These are phyloP conservation scores for Himalopsyche phryganea DNA, from an alignment of 1,140 invertebrate genomes.

Conservation along the genomic window DNA sequence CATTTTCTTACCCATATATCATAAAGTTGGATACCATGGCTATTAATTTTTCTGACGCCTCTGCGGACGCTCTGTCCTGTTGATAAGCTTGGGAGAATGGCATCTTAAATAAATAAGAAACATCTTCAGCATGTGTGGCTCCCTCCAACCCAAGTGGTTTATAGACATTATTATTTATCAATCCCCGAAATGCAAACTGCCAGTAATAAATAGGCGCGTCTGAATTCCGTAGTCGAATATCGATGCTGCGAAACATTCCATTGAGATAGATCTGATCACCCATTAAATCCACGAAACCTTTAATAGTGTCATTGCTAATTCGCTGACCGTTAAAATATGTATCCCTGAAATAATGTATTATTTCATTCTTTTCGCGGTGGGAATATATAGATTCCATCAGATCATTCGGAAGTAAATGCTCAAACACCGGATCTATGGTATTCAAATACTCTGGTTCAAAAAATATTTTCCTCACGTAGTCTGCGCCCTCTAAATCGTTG, in stretches of 20 bases:
- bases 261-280: slow-evolving; percentile 7
- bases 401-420: background rate
- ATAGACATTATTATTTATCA: slow-evolving; percentile 41
- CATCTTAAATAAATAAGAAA: slow-evolving; percentile 41
- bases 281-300: slow-evolving; percentile 14
- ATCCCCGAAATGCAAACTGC: slow-evolving; percentile 43
- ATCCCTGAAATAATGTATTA: slow-evolving; percentile 9
- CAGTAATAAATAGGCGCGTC: slow-evolving; percentile 40
- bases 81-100: slow-evolving; percentile 27
- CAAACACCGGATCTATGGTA: background rate
- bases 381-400: background rate
- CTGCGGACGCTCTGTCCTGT: slow-evolving; percentile 36
- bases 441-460: background rate
- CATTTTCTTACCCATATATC: slow-evolving; percentile 43
- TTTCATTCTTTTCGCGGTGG: background rate
- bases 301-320: slow-evolving; percentile 24
- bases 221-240: background rate
- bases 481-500: slow-evolving; percentile 26
- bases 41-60: slow-evolving; percentile 42
- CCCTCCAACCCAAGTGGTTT: slow-evolving; percentile 36
- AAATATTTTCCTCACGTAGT: background rate
- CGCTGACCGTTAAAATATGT: slow-evolving; percentile 32
- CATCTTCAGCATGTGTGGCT: slow-evolving; percentile 46
- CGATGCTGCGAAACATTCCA: background rate
- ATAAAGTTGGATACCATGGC: slow-evolving; percentile 53